These are phyloP conservation scores for Crotophaga sulcirostris DNA, from an alignment of 2,113 vertebrate genomes.

Conservation along the genomic window DNA sequence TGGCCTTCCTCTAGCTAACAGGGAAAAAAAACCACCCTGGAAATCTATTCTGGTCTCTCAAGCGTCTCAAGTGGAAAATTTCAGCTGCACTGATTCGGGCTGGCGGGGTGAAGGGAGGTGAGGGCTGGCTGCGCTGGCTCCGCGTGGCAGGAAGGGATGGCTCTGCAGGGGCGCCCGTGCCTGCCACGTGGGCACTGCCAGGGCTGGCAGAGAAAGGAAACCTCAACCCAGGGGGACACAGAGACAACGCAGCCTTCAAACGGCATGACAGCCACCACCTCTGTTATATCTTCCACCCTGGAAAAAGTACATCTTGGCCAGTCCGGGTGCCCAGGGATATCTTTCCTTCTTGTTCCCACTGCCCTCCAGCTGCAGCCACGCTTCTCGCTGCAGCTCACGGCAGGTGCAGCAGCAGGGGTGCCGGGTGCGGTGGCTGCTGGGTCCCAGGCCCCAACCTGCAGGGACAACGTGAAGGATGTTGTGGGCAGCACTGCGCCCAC, in stretches of 20 bases:
- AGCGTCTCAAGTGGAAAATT: constrained; percentile 37
- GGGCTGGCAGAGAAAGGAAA: not conserved
- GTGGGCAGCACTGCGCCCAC: not conserved
- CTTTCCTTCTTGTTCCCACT: fast-evolving
- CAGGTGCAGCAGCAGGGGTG: fast-evolving
- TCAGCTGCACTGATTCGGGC: not conserved
- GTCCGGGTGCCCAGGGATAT: fast-evolving
- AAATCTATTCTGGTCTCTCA: not conserved
- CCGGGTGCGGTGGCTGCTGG: not conserved
- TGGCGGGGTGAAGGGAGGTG: constrained; percentile 9
- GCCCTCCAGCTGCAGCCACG: fast-evolving
- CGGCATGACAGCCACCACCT: not conserved
- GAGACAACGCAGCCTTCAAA: not conserved
- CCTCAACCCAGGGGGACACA: fast-evolving
- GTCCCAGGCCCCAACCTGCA: fast-evolving
- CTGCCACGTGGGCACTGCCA: not conserved
- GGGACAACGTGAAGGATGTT: fast-evolving
- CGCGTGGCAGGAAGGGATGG: not conserved
- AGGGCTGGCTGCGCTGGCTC: not conserved
- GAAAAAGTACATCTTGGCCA: fast-evolving
- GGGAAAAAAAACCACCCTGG: not conserved
- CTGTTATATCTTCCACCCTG: fast-evolving
- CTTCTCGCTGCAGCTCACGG: fast-evolving
- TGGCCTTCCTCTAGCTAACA: not conserved
- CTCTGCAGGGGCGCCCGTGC: not conserved